phyloP scores from a whole-genome alignment of 2,888 invertebrate genomes.

The Caenorhabditis macrosperma region DNA sequence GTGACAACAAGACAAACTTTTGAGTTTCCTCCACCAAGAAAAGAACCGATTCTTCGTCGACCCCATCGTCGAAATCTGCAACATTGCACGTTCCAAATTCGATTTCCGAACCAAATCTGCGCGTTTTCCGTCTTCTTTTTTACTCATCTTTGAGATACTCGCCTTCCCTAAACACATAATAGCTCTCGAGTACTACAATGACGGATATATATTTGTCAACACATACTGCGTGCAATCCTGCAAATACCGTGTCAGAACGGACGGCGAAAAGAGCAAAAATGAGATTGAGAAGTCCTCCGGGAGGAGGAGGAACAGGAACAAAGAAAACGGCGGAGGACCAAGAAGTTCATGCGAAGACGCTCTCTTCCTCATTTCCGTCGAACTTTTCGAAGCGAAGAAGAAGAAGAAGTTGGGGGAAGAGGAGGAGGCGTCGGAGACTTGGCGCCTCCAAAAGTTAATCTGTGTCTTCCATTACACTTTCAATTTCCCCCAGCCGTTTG shows the following conservation, averaged over 20 bases:
- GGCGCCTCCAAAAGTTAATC: constrained; percentile 30
- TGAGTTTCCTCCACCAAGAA: constrained; percentile 28
- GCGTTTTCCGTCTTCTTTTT: constrained; percentile 18
- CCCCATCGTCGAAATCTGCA: constrained; percentile 42
- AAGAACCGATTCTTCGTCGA: constrained; percentile 18
- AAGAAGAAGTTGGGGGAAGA: not conserved
- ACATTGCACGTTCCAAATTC: constrained; percentile 58
- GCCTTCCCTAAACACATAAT: constrained; percentile 9
- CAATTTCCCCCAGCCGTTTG: not conserved
- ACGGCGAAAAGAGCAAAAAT: not conserved
- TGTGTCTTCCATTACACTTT: constrained; percentile 26
- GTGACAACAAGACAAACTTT: constrained; percentile 14
- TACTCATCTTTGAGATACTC: constrained; percentile 47
- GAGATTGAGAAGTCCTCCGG: not conserved
- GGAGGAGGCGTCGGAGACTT: not conserved
- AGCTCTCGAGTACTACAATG: constrained; percentile 18
- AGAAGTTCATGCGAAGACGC: constrained; percentile 18
- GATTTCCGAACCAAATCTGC: constrained; percentile 56
- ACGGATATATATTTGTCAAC: constrained; percentile 27
- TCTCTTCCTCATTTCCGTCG: constrained; percentile 37
- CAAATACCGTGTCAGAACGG: constrained; percentile 33
- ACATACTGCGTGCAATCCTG: constrained; percentile 31
- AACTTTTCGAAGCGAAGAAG: constrained; percentile 21
- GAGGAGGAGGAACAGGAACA: not conserved
- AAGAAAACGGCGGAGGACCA: constrained; percentile 4